phyloP scores from a whole-genome alignment of 2,113 vertebrate genomes.

The Accipiter virgatus region DNA sequence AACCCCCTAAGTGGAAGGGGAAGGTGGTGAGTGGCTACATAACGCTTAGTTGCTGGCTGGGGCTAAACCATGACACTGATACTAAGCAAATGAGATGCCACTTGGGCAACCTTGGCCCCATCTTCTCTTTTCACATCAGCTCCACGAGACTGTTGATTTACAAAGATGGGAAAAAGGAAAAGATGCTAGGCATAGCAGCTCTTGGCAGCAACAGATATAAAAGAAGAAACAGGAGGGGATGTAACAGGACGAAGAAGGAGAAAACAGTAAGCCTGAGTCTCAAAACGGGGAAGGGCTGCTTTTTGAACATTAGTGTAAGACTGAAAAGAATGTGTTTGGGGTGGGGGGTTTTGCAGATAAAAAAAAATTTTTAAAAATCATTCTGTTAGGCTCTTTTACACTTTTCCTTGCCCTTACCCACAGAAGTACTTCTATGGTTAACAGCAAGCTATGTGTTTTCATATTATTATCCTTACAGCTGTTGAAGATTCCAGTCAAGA shows the following conservation, averaged over 20 bases:
- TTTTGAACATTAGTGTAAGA: neutral
- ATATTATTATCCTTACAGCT: neutral
- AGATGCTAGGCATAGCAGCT: neutral
- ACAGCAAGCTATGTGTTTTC: neutral
- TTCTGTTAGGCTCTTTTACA: neutral
- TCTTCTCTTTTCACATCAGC: neutral
- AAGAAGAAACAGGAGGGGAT: neutral
- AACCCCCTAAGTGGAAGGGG: too few relatives aligned
- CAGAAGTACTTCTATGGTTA: neutral
- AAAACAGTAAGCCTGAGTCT: neutral
- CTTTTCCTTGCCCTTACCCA: neutral
- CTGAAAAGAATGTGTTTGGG: neutral
- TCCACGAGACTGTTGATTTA: neutral
- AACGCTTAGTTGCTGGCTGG: too few relatives aligned
- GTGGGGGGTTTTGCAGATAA: neutral
- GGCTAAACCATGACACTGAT: neutral
- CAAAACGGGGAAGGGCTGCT: neutral
- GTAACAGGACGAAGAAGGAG: neutral
- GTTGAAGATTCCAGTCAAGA: neutral
- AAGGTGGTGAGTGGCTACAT: too few relatives aligned
- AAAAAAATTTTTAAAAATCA: neutral
- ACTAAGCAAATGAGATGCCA: neutral
- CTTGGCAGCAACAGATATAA: neutral
- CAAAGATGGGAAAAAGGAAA: neutral
- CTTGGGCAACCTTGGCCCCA: neutral